Conservation (phyloP, 1,140 invertebrate species). For the Drosophila sproati region DNA sequence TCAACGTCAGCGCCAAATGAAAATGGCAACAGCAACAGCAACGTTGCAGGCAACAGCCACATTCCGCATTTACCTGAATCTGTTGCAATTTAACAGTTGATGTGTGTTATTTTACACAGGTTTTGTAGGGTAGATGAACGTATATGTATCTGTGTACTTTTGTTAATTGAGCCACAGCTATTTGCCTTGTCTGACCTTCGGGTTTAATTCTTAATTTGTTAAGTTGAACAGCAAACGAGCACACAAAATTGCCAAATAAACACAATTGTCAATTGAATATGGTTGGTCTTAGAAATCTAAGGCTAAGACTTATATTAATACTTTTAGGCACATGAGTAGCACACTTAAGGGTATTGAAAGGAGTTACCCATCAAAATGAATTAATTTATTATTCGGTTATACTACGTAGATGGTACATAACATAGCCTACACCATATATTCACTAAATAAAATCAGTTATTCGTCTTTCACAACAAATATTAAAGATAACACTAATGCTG, state of each 20-base stretch:
- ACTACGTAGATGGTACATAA: too few species aligned
- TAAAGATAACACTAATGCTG: too few species aligned
- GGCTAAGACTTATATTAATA: too few species aligned
- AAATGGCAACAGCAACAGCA: constrained; percentile 24
- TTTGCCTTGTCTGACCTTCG: neutral
- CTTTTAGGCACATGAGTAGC: too few species aligned
- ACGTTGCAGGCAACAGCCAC: constrained; percentile 12
- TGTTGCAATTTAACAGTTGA: constrained; percentile 16
- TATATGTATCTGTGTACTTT: constrained; percentile 1
- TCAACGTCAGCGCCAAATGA: constrained; percentile 27
- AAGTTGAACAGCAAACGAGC: neutral
- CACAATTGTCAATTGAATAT: too few species aligned
- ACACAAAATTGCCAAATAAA: neutral
- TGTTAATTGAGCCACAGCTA: constrained; percentile 24
- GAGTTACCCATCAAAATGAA: too few species aligned
- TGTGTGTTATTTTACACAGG: neutral
- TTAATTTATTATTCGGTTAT: too few species aligned
- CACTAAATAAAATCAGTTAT: too few species aligned
- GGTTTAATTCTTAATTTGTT: neutral
- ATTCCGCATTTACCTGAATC: constrained; percentile 15
- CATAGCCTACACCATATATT: too few species aligned
- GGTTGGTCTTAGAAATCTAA: too few species aligned
- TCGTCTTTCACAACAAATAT: too few species aligned
- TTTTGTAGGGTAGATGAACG: neutral
- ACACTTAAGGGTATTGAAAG: too few species aligned